These are phyloP conservation scores for Mus spicilegus DNA, from an alignment of 2,113 vertebrate species.

Conservation along the genomic window DNA sequence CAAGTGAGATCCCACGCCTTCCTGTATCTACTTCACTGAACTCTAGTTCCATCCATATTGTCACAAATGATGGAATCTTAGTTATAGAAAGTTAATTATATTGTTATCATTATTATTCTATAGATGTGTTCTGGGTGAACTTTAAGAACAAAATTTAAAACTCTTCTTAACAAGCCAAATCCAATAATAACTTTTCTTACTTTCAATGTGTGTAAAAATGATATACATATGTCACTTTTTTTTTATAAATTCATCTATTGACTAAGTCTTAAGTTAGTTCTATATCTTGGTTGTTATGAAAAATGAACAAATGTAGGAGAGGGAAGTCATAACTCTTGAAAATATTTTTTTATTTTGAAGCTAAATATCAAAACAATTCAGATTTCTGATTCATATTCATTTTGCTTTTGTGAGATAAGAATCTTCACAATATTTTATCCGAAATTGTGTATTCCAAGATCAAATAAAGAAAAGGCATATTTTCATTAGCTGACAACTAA, in stretches of 20 bases:
- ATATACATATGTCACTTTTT: neutral
- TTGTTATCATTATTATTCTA: neutral
- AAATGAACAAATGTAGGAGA: neutral
- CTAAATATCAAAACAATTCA: neutral
- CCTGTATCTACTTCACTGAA: neutral
- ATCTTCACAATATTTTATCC: neutral
- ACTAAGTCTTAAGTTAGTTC: neutral
- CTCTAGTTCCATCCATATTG: neutral
- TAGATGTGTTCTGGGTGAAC: neutral
- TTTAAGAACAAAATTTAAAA: neutral
- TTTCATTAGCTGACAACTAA: neutral
- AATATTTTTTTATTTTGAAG: neutral
- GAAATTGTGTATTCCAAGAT: neutral
- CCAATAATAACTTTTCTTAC: slow-evolving; percentile 2
- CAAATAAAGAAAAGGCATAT: neutral
- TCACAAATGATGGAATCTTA: neutral
- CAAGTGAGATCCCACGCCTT: neutral
- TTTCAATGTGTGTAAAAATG: neutral
- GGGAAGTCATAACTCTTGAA: neutral
- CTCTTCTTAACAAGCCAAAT: neutral
- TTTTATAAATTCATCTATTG: neutral
- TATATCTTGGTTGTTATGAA: neutral
- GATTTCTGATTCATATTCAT: neutral
- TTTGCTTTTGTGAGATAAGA: neutral
- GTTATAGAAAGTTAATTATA: neutral